These are phyloP conservation scores for Amblyopsis rosae DNA, from an alignment of 2,113 vertebrate genomes.

Conservation along the genomic window DNA sequence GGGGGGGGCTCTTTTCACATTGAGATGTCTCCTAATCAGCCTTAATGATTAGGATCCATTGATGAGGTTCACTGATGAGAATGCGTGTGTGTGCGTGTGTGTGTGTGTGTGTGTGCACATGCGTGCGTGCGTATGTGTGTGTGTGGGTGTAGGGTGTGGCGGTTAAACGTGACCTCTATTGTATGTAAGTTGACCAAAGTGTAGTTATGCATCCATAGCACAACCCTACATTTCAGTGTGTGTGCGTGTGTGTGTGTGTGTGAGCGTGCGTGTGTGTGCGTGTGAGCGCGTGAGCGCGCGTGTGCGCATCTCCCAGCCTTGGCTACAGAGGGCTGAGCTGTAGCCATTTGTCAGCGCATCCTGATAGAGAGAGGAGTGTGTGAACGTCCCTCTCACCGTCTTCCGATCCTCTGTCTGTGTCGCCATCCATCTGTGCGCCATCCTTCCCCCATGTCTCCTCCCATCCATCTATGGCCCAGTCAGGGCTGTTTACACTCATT, in stretches of 20 bases:
- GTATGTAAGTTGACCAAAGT: constrained; percentile 10
- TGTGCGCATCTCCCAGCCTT: constrained; percentile 5
- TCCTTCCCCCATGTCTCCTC: constrained; percentile 46
- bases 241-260: constrained; percentile 4
- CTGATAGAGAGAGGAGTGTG: constrained; percentile 37
- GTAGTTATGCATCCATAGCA: constrained; percentile 5
- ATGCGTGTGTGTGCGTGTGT: constrained; percentile 1
- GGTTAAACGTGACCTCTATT: constrained; percentile 24
- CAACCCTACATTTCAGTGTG: neutral
- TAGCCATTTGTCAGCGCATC: constrained; percentile 41
- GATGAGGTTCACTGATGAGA: constrained; percentile 58
- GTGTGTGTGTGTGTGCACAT: neutral
- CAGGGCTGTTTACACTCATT: constrained; percentile 66
- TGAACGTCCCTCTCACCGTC: constrained; percentile 34
- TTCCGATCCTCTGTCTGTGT: constrained; percentile 43
- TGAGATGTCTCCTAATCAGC: constrained; percentile 71
- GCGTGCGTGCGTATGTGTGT: constrained; percentile 26
- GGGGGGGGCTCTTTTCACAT: constrained; percentile 60
- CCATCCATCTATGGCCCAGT: constrained; percentile 56
- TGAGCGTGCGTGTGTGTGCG: constrained; percentile 7
- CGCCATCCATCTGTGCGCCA: constrained; percentile 58
- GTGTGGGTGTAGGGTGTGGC: constrained; percentile 19
- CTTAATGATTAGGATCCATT: constrained; percentile 66
- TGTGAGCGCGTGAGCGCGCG: neutral
- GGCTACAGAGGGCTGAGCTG: constrained; percentile 16